Percentiles rank a stretch among this genome's conserved stretches.
Conservation (phyloP, 2,113 vertebrate genomes). For the Recurvirostra avosetta region DNA sequence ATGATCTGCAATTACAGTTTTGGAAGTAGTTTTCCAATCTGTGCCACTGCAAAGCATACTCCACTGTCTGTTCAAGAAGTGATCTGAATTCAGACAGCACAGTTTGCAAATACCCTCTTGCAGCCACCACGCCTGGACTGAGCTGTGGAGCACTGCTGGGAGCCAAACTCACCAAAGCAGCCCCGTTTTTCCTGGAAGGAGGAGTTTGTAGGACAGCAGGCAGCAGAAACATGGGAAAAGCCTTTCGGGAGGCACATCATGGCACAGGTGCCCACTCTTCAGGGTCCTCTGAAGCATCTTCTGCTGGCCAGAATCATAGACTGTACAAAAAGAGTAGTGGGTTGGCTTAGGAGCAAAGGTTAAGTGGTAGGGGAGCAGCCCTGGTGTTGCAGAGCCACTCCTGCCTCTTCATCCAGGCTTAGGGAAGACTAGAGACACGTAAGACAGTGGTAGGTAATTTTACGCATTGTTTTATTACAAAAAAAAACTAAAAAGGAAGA, state of each 20-base stretch:
- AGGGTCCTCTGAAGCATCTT: background rate
- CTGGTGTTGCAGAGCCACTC: background rate
- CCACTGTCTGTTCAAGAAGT: background rate
- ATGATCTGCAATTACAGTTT: background rate
- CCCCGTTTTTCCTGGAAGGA: background rate
- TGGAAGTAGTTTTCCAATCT: background rate
- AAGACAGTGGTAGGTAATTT: background rate
- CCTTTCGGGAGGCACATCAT: background rate
- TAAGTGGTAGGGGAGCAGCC: background rate
- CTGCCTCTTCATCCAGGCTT: background rate
- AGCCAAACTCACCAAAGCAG: background rate
- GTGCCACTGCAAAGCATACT: background rate
- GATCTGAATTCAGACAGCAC: background rate
- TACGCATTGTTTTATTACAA: background rate
- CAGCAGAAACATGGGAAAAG: background rate
- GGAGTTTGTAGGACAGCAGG: background rate
- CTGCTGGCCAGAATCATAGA: background rate
- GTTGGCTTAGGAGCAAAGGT: background rate
- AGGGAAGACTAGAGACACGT: background rate
- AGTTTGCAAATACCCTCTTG: background rate
- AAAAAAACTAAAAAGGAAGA: background rate
- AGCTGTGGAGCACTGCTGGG: background rate
- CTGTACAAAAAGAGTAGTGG: background rate
- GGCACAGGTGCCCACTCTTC: background rate
- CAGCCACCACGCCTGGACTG: background rate